A percentile compares a stretch with the other conserved stretches of the same genome.
These are phyloP conservation scores for Poecilus cupreus DNA, from an alignment of 2,888 invertebrate genomes.

Conservation along the genomic window DNA sequence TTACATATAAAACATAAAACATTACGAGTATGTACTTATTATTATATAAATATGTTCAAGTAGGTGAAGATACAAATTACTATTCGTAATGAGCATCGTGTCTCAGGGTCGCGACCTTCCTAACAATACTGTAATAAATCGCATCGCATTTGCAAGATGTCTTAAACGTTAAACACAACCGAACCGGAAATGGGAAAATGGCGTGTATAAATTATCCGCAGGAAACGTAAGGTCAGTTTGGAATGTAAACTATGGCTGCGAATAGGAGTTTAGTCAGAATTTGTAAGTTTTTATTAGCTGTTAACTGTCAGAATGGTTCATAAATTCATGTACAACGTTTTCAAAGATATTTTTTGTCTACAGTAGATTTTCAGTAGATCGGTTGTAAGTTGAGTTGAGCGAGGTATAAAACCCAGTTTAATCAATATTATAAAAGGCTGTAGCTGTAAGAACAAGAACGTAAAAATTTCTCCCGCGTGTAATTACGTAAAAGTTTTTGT, in stretches of 20 bases:
- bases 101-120: not conserved
- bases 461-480: no score
- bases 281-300: not conserved
- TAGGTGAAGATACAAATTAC: no score
- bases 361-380: no score
- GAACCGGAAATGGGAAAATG: slow-evolving; percentile 11
- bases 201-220: not conserved
- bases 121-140: no score
- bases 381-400: no score
- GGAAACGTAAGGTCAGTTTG: not conserved
- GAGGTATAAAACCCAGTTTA: no score
- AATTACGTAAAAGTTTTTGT: no score
- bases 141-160: not conserved
- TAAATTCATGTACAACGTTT: not conserved
- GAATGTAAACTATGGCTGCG: not conserved
- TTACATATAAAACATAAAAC: no score
- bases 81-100: not conserved
- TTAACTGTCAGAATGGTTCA: not conserved
- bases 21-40: no score
- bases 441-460: no score
- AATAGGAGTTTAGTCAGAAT: not conserved
- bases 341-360: not conserved
- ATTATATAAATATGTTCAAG: no score
- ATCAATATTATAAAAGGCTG: no score
- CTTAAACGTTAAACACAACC: not conserved